Evolutionary conservation across 2,113 vertebrate species (phyloP), one percentile per base, ranked within the genome.

Genomic region (Columbina picui): DNA sequence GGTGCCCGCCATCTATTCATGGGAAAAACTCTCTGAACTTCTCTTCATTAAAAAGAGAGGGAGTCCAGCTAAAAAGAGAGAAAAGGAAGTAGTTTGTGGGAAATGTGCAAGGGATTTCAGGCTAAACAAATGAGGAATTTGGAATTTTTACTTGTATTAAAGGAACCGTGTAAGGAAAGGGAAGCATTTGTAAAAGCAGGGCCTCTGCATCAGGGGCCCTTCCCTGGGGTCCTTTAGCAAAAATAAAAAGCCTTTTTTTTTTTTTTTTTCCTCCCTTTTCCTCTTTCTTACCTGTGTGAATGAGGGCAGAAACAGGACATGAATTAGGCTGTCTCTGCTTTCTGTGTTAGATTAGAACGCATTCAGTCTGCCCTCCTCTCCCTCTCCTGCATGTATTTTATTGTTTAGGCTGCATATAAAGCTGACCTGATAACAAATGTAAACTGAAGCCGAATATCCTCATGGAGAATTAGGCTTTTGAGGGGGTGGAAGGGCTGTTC

Each of bases 41-140:
- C 97, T 98, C 98, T 98, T 98, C 98, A 98, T 98, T 98, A 98
- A 98, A 98, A 96, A 97, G 96, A 97, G 98, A 97, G 95, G 97
- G 97, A 98, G 97, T 97, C 96, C 96, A 87, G 97, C 94, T 98
- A 98, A 98, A 98, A 97, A 95, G 97, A 98, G 98, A 98, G 98
- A 98, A 98, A 98, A 98, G 98, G 98, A 98, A 98, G 97, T 98
- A 96, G 98, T 98, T 98, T 98, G 98, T 99, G 98, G 98, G 98
- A 98, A 97, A 98, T 98, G 97, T 98, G 97, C 95, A 95, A 97
- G 96, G 98, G 98, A 98, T 98, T 98, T 98, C 96, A 97, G 89
- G 97, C 98, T 98, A 98, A 97, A 98, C 98, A 98, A 98, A 98
- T 98, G 98, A 98, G 98, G 98, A 98, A 98, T 98, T 98, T 98